Percentiles rank a stretch among this genome's conserved stretches.
Conservation (phyloP, 35 echinoderm and acorn worm species). For the Apostichopus californicus region DNA sequence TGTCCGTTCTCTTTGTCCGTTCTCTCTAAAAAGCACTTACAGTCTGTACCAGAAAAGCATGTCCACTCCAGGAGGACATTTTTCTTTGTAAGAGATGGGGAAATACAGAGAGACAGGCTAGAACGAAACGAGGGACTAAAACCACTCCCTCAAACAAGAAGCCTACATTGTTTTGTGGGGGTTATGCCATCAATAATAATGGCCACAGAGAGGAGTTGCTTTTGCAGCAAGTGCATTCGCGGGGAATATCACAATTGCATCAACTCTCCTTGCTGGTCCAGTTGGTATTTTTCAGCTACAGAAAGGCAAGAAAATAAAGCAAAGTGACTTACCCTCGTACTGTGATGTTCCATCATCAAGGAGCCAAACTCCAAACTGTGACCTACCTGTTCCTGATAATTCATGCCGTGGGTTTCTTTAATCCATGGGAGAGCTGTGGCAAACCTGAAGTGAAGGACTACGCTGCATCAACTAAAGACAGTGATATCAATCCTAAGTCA, state of each 20-base stretch:
- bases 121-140: background rate
- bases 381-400: too few species aligned
- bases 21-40: background rate
- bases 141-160: background rate
- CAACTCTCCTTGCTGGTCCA: background rate
- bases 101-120: background rate
- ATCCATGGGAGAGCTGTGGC: too few species aligned
- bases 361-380: too few species aligned
- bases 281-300: too few species aligned
- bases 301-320: too few species aligned
- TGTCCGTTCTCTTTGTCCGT: too few species aligned
- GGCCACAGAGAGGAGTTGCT: constrained; percentile 19
- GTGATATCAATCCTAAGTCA: too few species aligned
- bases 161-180: background rate
- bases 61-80: constrained; percentile 1
- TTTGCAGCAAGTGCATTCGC: background rate
- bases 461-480: too few species aligned
- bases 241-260: background rate
- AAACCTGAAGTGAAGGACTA: too few species aligned
- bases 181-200: background rate
- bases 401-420: too few species aligned
- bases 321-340: too few species aligned
- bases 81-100: constrained; percentile 40
- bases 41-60: constrained; percentile 15
- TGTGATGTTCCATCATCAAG: too few species aligned